Conservation (phyloP, 2,113 vertebrate species). For the Antechinus stuartii region DNA sequence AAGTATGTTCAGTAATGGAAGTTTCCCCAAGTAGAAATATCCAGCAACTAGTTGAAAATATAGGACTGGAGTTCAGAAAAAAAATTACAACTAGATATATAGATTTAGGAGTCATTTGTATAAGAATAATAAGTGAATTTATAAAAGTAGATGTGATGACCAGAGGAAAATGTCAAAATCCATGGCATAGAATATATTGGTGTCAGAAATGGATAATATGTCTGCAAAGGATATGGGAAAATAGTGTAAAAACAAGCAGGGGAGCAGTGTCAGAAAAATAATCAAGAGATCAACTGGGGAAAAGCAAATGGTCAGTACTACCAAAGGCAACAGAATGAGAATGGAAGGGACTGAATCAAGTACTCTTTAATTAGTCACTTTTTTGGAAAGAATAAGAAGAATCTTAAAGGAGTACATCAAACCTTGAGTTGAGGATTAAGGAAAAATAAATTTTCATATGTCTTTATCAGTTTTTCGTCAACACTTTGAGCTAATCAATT, state of each 20-base stretch:
- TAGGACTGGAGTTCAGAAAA: neutral
- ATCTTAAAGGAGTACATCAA: neutral
- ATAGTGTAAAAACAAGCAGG: neutral
- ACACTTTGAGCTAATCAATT: neutral
- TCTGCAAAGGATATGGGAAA: neutral
- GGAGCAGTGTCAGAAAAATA: neutral
- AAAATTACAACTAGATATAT: neutral
- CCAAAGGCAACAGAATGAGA: neutral
- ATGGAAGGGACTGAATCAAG: neutral
- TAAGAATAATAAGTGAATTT: neutral
- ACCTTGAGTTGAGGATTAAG: neutral
- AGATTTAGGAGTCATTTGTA: neutral
- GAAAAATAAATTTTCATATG: neutral
- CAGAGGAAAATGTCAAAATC: neutral
- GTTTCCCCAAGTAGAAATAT: neutral
- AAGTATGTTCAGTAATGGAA: neutral
- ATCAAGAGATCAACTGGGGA: neutral
- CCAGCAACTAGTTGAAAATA: neutral
- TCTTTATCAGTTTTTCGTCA: neutral
- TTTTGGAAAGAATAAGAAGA: neutral
- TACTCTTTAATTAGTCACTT: neutral
- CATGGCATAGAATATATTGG: neutral
- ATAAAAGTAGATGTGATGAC: neutral
- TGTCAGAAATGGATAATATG: neutral
- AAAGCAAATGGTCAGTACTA: neutral